Percentiles rank a stretch among this genome's conserved stretches.
Conservation (phyloP, 2,113 vertebrate species). For the Sinocyclocheilus anophthalmus region DNA sequence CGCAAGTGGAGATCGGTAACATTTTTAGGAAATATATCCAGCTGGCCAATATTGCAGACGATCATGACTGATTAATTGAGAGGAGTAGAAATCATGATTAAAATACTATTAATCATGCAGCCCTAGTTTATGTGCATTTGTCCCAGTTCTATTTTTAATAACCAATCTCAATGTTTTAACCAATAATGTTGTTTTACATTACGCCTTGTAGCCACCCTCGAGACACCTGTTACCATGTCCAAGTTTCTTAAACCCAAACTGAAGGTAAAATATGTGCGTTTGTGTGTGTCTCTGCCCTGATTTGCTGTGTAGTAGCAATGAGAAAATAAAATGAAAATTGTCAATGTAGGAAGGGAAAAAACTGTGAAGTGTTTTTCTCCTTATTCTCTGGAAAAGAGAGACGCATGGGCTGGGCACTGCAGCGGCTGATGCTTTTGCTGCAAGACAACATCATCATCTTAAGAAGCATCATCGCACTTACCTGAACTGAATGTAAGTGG, state of each 20-base stretch:
- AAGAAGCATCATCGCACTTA: background rate
- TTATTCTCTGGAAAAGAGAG: constrained; percentile 62
- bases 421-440: constrained; percentile 74
- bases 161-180: background rate
- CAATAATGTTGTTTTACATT: constrained; percentile 47
- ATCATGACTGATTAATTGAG: background rate
- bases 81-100: background rate
- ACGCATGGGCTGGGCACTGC: constrained; percentile 73
- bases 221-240: constrained; percentile 79
- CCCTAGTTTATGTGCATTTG: constrained; percentile 3
- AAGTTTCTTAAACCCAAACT: constrained; percentile 89
- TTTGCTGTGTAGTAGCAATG: constrained; percentile 54
- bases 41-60: background rate
- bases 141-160: background rate
- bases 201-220: constrained; percentile 51
- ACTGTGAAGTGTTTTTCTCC: constrained; percentile 38
- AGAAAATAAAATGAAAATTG: constrained; percentile 28
- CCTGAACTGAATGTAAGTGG: background rate
- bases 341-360: constrained; percentile 36
- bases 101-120: background rate
- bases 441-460: background rate
- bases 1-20: too few species aligned
- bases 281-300: constrained; percentile 68
- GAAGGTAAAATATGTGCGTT: constrained; percentile 78
- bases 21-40: background rate